Percentiles rank a stretch among this genome's conserved stretches.
These are phyloP conservation scores for Tetragonula carbonaria DNA, from an alignment of 2,888 invertebrate genomes.

Conservation along the genomic window DNA sequence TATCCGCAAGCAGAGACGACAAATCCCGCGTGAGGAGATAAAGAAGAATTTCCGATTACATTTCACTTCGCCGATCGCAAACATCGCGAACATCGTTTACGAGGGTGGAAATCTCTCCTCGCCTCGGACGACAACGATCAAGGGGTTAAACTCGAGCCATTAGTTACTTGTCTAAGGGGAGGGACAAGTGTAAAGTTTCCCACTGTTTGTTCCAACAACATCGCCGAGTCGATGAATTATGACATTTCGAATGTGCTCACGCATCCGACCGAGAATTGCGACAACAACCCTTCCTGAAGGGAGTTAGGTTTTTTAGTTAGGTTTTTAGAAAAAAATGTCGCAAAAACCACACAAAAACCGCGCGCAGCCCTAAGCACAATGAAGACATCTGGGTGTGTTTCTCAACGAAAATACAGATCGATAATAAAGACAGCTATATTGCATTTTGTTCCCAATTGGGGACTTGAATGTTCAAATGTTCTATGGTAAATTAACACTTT, in stretches of 20 bases:
- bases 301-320: not conserved
- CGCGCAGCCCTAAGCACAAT: not conserved
- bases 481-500: no score
- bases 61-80: constrained; percentile 30
- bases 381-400: constrained; percentile 4
- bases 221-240: constrained; percentile 67
- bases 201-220: constrained; percentile 68
- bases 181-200: constrained; percentile 66
- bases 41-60: constrained; percentile 20
- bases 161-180: constrained; percentile 51
- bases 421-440: not conserved
- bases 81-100: constrained; percentile 31
- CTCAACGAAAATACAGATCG: constrained; percentile 24
- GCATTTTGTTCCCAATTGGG: no score
- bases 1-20: not conserved
- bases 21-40: not conserved
- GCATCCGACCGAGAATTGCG: constrained; percentile 27
- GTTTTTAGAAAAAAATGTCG: constrained; percentile 48
- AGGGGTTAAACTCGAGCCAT: constrained; percentile 70
- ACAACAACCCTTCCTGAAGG: constrained; percentile 54
- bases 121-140: constrained; percentile 49
- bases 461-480: no score
- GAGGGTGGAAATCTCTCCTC: constrained; percentile 48
- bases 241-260: constrained; percentile 61
- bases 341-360: constrained; percentile 56